A percentile compares a stretch with the other conserved stretches of the same genome.
Evolutionary conservation across 1,140 invertebrate species (phyloP).

Genomic region (Triops cancriformis): DNA sequence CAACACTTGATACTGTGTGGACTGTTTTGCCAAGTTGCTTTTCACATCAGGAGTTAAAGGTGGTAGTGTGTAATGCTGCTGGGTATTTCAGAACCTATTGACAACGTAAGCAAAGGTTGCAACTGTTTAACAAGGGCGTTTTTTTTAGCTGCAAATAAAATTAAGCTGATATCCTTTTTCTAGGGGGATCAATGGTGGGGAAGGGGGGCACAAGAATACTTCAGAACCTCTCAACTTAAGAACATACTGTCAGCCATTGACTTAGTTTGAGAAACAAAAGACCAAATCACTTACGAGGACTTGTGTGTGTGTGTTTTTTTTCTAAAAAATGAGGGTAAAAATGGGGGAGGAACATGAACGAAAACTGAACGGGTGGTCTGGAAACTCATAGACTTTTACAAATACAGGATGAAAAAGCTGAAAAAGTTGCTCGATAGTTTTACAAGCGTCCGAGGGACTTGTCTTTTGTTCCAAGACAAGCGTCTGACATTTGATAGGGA

Average conservation of each 20-base stretch:
- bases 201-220: background rate
- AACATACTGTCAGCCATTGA: background rate
- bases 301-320: no score
- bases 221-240: background rate
- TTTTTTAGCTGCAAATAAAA: background rate
- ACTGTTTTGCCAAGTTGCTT: constrained; percentile 13
- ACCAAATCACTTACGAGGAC: background rate
- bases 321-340: background rate
- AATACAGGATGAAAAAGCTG: no score
- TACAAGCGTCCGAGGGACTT: no score
- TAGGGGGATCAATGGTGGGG: background rate
- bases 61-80: constrained; percentile 1
- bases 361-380: no score
- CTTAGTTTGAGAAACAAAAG: constrained; percentile 4
- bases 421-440: no score
- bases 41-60: background rate
- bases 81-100: background rate
- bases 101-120: background rate
- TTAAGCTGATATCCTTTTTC: background rate
- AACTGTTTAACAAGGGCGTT: background rate
- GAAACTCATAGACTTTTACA: no score
- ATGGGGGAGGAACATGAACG: background rate
- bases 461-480: background rate
- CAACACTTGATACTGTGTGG: background rate
- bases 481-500: background rate